phyloP scores from a whole-genome alignment of 2,888 invertebrate genomes.

The Eurytoma californica region DNA sequence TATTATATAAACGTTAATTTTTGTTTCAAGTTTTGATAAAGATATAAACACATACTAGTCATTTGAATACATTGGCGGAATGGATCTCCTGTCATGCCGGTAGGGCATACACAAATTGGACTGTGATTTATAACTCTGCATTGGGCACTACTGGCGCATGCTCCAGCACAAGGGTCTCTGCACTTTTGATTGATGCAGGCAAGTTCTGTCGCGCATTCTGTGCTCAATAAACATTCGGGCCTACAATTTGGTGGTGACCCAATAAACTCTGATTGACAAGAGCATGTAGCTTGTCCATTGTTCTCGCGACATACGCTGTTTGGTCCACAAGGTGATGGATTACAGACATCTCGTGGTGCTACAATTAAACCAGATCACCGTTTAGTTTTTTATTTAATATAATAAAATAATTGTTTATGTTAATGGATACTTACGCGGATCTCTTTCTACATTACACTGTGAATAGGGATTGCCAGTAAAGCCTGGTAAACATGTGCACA shows the following conservation, averaged over 20 bases:
- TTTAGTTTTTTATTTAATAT: not conserved
- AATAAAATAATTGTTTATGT: conserved; percentile 81
- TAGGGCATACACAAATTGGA: conserved; percentile 76
- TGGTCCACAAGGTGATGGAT: conserved; percentile 76
- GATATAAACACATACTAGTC: conserved; percentile 59
- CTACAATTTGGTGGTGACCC: conserved; percentile 75
- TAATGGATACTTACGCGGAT: conserved; percentile 58
- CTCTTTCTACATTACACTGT: conserved; percentile 68
- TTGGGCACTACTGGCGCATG: conserved; percentile 76
- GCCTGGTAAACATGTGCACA: conserved; percentile 83
- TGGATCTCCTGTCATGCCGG: conserved; percentile 73
- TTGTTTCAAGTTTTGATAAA: not conserved
- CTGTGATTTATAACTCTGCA: conserved; percentile 77
- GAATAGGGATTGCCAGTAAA: conserved; percentile 82
- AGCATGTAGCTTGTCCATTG: conserved; percentile 75
- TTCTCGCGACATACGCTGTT: conserved; percentile 76
- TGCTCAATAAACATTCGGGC: conserved; percentile 75
- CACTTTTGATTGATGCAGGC: conserved; percentile 78
- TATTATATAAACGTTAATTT: not conserved
- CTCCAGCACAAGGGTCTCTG: conserved; percentile 76
- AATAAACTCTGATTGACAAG: conserved; percentile 73
- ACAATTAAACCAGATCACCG: conserved; percentile 67
- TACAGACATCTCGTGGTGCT: conserved; percentile 71
- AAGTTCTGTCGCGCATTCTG: conserved; percentile 73
- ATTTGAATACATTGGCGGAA: conserved; percentile 75